phyloP scores from a whole-genome alignment of 2,888 invertebrate species.

The Ormyrus labotus region DNA sequence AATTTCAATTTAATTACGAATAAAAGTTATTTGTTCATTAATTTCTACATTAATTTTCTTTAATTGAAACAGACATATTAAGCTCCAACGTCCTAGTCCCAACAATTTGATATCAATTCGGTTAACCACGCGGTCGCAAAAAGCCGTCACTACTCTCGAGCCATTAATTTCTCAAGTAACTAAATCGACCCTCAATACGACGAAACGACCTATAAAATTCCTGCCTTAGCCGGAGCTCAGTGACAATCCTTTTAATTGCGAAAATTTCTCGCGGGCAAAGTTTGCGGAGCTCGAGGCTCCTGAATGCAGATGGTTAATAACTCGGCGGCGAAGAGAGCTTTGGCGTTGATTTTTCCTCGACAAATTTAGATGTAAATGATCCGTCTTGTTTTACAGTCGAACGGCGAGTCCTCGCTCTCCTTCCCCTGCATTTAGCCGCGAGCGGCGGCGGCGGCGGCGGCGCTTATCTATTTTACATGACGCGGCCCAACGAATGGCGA shows the following conservation, averaged over 20 bases:
- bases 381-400: conserved; percentile 54
- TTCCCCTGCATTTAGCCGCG: conserved; percentile 29
- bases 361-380: conserved; percentile 58
- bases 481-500: conserved; percentile 60
- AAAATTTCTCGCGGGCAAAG: conserved; percentile 7
- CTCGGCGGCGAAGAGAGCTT: conserved; percentile 4
- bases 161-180: conserved; percentile 1
- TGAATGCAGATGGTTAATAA: conserved; percentile 4
- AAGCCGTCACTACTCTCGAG: neutral
- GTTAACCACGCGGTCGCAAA: too few species aligned
- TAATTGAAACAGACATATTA: too few species aligned
- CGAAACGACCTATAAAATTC: conserved; percentile 9
- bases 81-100: too few species aligned
- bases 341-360: conserved; percentile 9
- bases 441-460: conserved; percentile 5
- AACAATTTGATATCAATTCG: too few species aligned
- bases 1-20: too few species aligned
- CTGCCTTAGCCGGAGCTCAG: neutral
- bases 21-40: too few species aligned
- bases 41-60: too few species aligned
- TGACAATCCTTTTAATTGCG: conserved; percentile 35
- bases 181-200: conserved; percentile 10
- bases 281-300: neutral
- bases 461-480: conserved; percentile 59
- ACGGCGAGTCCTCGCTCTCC: conserved; percentile 9